phyloP scores from a whole-genome alignment of 2,113 vertebrate species.

The Spheniscus mendiculus region DNA sequence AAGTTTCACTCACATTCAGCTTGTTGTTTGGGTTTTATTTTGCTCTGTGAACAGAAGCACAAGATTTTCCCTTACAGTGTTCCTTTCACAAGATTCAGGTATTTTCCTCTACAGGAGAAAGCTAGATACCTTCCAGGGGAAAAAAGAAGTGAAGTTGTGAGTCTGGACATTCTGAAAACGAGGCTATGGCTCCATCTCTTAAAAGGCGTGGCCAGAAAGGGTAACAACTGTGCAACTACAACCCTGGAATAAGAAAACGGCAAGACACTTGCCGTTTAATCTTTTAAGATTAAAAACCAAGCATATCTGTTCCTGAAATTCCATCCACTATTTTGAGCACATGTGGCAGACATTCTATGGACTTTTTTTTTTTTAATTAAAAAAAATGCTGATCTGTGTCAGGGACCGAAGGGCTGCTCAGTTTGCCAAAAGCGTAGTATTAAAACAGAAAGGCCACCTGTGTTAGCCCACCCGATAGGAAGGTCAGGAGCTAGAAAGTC shows the following conservation, averaged over 20 bases:
- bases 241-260: neutral
- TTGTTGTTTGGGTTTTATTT: neutral
- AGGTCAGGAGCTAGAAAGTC: conserved; percentile 47
- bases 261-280: neutral
- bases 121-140: neutral
- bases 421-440: conserved; percentile 65
- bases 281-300: neutral
- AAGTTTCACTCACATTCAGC: neutral
- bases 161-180: neutral
- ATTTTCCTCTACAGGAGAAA: neutral
- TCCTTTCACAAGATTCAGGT: neutral
- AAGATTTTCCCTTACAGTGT: neutral
- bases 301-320: conserved; percentile 41
- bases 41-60: neutral
- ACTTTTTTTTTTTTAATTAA: conserved; percentile 66
- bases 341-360: conserved; percentile 72
- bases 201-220: neutral
- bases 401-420: conserved; percentile 51
- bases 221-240: neutral
- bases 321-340: conserved; percentile 55
- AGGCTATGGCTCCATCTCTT: neutral
- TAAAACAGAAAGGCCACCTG: conserved; percentile 75
- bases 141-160: neutral
- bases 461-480: conserved; percentile 69
- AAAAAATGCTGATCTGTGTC: conserved; percentile 64